Evolutionary conservation across 2,797 vertebrate genomes (phyloP), one percentile per base, ranked within the genome.

Genomic region (Momotus momota): DNA sequence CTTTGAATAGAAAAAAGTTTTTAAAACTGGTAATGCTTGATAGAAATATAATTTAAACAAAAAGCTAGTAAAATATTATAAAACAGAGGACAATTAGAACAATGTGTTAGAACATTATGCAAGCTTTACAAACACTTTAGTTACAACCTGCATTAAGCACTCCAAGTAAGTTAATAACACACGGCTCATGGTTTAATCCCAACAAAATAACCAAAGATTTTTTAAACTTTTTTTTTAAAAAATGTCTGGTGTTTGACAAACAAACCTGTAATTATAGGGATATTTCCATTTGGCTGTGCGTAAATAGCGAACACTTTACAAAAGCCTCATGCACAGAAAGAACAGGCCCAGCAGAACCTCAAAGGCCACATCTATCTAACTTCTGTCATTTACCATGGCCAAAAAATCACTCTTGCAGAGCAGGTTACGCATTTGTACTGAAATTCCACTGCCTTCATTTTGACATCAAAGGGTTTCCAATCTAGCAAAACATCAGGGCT

Each of bases 261-360:
- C 57, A 49, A 48, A 82, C 83, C 46, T 81, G n/a, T 95, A 96
- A 96, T 97, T 96, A 94, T 3, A 90, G 58, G 79, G 80, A 48
- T 75, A 86, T 94, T 91, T 58, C 62, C 71, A 70, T 65, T 90
- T 60, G 88, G 46, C 51, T 66, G 62, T 69, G 77, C 0, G 3
- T 86, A 94, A 90, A 73, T 67, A 72, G 70, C 2, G 2, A 94
- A 73, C 75, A 88, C 62, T 66, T 89, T 45, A 43, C 25, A 69
- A 83, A 86, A 72, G 46, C 43, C 58, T 72, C 29, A 40, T 33
- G 18, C 6, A 2, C 46, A 72, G 85, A 86, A 86, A 79, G 54
- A 88, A 46, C 78, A 87, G 71, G 69, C 82, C 40, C 26, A 75
- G 86, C 65, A 91, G 87, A 75, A 86, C 69, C 86, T 89, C 72